These are phyloP conservation scores for Sepiola atlantica DNA, from an alignment of 2,888 invertebrate genomes.

Conservation along the genomic window DNA sequence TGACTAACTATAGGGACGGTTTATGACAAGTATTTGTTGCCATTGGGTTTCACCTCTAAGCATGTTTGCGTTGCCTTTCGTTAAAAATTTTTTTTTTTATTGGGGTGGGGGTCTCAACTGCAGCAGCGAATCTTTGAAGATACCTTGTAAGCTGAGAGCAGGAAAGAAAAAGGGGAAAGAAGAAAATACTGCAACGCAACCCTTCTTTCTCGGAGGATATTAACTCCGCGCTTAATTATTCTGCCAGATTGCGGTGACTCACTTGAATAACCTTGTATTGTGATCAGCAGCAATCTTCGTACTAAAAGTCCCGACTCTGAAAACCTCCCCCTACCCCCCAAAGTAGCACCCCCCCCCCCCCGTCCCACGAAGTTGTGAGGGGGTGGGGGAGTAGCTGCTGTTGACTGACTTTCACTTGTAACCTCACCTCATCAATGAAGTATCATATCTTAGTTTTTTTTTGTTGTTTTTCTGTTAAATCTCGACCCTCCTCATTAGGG, in stretches of 20 bases:
- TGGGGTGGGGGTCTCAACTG: background rate
- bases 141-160: background rate
- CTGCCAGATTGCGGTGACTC: background rate
- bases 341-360: too few species aligned
- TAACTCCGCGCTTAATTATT: background rate
- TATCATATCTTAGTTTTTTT: background rate
- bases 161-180: background rate
- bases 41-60: background rate
- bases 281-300: background rate
- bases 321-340: background rate
- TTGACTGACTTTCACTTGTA: background rate
- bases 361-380: background rate
- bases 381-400: background rate
- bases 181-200: background rate
- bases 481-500: too few species aligned
- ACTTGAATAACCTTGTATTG: background rate
- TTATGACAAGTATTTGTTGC: background rate
- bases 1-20: too few species aligned
- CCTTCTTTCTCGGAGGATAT: background rate
- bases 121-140: background rate
- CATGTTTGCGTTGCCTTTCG: background rate
- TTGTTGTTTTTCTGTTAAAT: too few species aligned
- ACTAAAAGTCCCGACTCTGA: background rate
- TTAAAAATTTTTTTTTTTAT: too few species aligned
- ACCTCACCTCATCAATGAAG: background rate